phyloP scores from a whole-genome alignment of 2,113 vertebrate genomes.

The Silurus meridionalis region DNA sequence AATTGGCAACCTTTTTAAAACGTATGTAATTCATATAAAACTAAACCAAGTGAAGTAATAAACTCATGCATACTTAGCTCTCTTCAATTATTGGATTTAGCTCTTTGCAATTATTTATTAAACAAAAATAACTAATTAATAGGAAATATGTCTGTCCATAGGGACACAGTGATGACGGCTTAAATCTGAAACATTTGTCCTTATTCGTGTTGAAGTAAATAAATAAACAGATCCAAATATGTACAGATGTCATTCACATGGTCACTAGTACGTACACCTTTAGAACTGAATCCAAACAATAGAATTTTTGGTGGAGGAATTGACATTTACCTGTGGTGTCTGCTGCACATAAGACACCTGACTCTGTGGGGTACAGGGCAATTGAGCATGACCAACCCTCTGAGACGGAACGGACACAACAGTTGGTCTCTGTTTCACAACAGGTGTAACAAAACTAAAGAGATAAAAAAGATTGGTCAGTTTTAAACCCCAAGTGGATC shows the following conservation, averaged over 20 bases:
- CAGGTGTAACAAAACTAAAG: conserved; percentile 83
- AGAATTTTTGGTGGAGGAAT: not conserved
- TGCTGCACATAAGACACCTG: conserved; percentile 53
- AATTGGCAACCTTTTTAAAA: not conserved
- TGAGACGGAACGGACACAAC: conserved; percentile 70
- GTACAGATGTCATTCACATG: not conserved
- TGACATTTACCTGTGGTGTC: conserved; percentile 62
- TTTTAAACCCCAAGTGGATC: not conserved
- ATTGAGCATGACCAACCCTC: conserved; percentile 57
- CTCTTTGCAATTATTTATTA: not conserved
- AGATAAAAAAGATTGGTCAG: not conserved
- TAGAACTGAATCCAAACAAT: not conserved
- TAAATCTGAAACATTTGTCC: not conserved
- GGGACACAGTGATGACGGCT: not conserved
- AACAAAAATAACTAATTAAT: not conserved
- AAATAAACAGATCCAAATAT: not conserved
- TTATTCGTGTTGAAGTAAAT: not conserved
- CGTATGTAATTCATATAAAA: not conserved
- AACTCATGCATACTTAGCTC: not conserved
- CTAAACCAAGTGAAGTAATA: not conserved
- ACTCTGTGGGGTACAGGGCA: conserved; percentile 65
- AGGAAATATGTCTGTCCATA: not conserved
- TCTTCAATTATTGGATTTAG: not conserved
- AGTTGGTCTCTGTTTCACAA: conserved; percentile 73
- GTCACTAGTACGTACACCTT: not conserved